Evolutionary conservation across 2,888 invertebrate species (phyloP).

Genomic region (Cremastinae sp.): DNA sequence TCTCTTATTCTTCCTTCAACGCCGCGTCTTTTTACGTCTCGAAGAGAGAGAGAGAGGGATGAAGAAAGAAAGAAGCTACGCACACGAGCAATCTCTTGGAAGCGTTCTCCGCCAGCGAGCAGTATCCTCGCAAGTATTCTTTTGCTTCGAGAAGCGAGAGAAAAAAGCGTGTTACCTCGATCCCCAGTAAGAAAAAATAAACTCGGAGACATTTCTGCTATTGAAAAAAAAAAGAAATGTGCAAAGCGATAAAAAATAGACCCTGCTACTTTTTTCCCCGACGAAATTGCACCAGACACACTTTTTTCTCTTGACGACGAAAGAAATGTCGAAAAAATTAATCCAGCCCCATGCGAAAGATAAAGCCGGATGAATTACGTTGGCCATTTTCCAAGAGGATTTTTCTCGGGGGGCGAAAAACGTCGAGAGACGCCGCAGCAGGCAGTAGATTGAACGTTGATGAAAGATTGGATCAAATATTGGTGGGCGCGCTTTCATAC

Average conservation of each 20-base stretch:
- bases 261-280: no score
- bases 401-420: neutral
- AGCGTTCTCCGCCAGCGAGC: slow-evolving; percentile 17
- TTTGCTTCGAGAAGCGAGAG: slow-evolving; percentile 1
- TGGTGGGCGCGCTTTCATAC: slow-evolving; percentile 64
- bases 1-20: slow-evolving; percentile 59
- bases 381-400: neutral
- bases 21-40: slow-evolving; percentile 63
- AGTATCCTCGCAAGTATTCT: slow-evolving; percentile 21
- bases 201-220: neutral
- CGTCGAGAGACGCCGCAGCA: neutral
- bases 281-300: no score
- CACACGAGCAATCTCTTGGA: slow-evolving; percentile 41
- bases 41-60: slow-evolving; percentile 31
- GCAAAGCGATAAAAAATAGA: no score
- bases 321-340: neutral
- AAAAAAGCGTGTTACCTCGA: neutral
- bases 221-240: neutral
- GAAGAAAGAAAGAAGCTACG: slow-evolving; percentile 17
- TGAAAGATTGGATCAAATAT: slow-evolving; percentile 70
- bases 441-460: slow-evolving; percentile 47
- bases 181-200: no score
- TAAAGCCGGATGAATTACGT: neutral
- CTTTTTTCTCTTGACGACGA: neutral
- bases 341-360: neutral